Evolutionary conservation across 2,113 vertebrate genomes (phyloP).

Genomic region (Euleptes europaea): DNA sequence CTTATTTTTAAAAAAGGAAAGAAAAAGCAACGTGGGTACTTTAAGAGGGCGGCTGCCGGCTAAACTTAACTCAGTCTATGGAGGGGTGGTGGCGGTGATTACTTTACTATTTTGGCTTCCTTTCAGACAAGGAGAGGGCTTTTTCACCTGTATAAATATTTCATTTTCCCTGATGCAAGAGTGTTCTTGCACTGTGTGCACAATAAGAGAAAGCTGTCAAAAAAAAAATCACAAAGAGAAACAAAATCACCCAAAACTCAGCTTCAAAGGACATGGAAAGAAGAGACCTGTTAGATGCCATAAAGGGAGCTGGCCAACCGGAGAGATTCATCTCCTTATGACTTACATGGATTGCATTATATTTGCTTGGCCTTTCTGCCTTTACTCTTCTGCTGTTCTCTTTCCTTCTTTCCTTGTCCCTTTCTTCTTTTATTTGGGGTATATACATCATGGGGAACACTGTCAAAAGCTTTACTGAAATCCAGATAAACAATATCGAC

Average conservation of each 20-base stretch:
- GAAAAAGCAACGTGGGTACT: background rate
- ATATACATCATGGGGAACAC: too few relatives aligned
- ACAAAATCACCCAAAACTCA: slow-evolving; percentile 53
- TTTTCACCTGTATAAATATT: slow-evolving; percentile 33
- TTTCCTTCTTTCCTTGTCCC: too few relatives aligned
- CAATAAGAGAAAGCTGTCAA: slow-evolving; percentile 45
- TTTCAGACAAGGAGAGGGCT: slow-evolving; percentile 13
- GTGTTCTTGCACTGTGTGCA: slow-evolving; percentile 24
- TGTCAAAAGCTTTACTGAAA: too few relatives aligned
- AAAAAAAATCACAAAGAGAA: slow-evolving; percentile 44
- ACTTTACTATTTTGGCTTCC: slow-evolving; percentile 27
- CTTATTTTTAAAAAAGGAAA: slow-evolving; percentile 6
- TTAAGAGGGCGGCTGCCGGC: background rate
- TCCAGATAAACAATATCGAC: too few relatives aligned
- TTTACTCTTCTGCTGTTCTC: too few relatives aligned
- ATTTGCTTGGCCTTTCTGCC: background rate
- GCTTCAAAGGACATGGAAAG: slow-evolving; percentile 44
- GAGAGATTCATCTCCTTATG: slow-evolving; percentile 21
- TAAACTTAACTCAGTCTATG: slow-evolving; percentile 25
- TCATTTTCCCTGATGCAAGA: slow-evolving; percentile 26
- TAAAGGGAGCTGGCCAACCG: slow-evolving; percentile 10
- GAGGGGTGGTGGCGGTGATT: background rate
- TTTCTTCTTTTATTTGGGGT: too few relatives aligned
- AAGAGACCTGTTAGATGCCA: slow-evolving; percentile 48
- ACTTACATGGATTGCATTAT: slow-evolving; percentile 27